Evolutionary conservation across 2,113 vertebrate species (phyloP).

Genomic region (Onychostoma macrolepis): DNA sequence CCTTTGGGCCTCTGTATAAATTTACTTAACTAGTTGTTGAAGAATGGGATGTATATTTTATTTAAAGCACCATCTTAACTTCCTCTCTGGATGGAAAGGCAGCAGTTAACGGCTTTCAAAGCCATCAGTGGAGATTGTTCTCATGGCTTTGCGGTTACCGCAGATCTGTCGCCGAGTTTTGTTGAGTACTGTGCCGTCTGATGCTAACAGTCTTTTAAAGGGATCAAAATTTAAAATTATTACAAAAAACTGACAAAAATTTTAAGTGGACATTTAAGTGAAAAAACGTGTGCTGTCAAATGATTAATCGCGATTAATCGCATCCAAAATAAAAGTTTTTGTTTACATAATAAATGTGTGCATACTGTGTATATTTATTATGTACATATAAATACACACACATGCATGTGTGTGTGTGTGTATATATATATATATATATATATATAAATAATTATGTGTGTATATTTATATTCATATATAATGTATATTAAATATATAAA

Average conservation of each 20-base stretch:
- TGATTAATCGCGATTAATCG: no score
- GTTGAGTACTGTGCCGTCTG: neutral
- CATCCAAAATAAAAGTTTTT: no score
- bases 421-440: no score
- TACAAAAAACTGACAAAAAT: neutral
- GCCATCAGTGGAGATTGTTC: constrained; percentile 26
- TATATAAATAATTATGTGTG: no score
- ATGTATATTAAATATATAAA: no score
- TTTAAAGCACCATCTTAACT: constrained; percentile 42
- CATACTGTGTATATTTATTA: no score
- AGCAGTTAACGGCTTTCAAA: constrained; percentile 26
- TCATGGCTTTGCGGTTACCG: neutral
- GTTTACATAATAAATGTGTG: no score
- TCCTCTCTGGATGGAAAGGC: constrained; percentile 7
- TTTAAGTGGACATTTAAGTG: neutral
- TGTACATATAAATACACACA: no score
- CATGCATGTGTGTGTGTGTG: no score
- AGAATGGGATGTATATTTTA: constrained; percentile 46
- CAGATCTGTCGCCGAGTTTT: neutral
- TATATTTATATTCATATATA: no score
- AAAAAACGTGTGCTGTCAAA: no score
- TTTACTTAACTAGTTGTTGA: constrained; percentile 50
- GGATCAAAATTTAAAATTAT: neutral
- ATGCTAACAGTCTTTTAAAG: neutral
- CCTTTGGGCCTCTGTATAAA: constrained; percentile 42